Base-by-base conservation (phyloP, 2,888 invertebrate species). In the Anodontia alba region DNA sequence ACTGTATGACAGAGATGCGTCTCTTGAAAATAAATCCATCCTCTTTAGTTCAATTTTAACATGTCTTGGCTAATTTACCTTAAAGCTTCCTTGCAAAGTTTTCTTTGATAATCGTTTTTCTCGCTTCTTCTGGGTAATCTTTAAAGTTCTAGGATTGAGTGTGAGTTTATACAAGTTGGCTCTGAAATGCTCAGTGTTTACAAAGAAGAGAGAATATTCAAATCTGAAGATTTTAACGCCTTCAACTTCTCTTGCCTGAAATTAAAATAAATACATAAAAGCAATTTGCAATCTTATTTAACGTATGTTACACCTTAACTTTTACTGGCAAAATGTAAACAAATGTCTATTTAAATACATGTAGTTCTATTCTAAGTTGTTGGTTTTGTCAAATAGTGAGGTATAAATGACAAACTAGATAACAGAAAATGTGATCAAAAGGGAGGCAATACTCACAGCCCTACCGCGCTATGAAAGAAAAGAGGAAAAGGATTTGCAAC, bases 181-280 rank as follows among this genome's bases (percentile, higher is more conserved):
- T 62, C 92, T 87, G 86, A 95, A 95, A 81, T 93, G 90, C 78
- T 95, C 95, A 5, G 93, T 92, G 88, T 95, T 95, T 23, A 95
- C 95, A 91, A 94, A 95, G 76, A 95, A 94, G 23, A 95, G 89
- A 5, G 95, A 94, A 54, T 95, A 93, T 77, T 95, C 95, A 89
- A 95, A 95, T 23, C 95, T 93, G 91, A 95, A 95, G 51, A 95
- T 94, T 86, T 95, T 95, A 31, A 95, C 92, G 36, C 95, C 94
- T 69, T 92, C 90, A 33, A 94, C 81, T 76, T 94, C 92, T 66
- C 86, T 82, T 20, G 92, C 93, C 93, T 93, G 86, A 8, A 87
- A 87, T 69, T 26, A 82, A 23, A n/a, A n/a, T n/a, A n/a, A n/a
- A n/a, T n/a, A n/a, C n/a, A 57, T 26, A 42, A 42, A 51, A 70